Conservation (phyloP, 2,888 invertebrate genomes). For the Melinaea menophilus region DNA sequence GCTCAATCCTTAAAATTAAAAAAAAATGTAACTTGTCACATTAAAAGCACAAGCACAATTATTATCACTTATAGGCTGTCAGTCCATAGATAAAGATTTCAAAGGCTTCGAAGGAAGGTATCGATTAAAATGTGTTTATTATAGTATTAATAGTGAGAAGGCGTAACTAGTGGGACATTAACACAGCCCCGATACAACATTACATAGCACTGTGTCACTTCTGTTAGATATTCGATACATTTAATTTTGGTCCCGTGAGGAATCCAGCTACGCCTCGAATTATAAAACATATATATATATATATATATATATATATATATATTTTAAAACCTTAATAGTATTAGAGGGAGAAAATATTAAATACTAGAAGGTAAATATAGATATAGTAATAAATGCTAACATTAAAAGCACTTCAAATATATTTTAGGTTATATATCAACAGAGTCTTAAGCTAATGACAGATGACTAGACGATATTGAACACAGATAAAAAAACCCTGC, state of each 20-base stretch:
- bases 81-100: slow-evolving; percentile 67
- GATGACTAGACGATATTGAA: slow-evolving; percentile 51
- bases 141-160: slow-evolving; percentile 43
- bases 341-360: slow-evolving; percentile 45
- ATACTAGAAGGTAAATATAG: slow-evolving; percentile 32
- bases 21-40: slow-evolving; percentile 71
- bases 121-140: slow-evolving; percentile 43
- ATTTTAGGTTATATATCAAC: slow-evolving; percentile 2
- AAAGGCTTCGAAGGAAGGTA: slow-evolving; percentile 68
- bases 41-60: slow-evolving; percentile 74
- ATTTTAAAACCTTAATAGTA: slow-evolving; percentile 41
- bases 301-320: too few relatives aligned
- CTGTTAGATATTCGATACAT: slow-evolving; percentile 46
- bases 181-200: slow-evolving; percentile 51
- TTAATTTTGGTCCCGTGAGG: slow-evolving; percentile 61
- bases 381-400: slow-evolving; percentile 24
- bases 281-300: slow-evolving; percentile 32
- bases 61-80: slow-evolving; percentile 68
- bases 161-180: slow-evolving; percentile 71
- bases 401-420: slow-evolving; percentile 26
- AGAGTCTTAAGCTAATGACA: slow-evolving; percentile 6
- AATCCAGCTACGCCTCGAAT: slow-evolving; percentile 68
- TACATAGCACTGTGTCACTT: slow-evolving; percentile 47
- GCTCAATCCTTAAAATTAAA: slow-evolving; percentile 64
- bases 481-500: slow-evolving; percentile 57